Evolutionary conservation across 2,797 vertebrate species (phyloP).

Genomic region (Phoxinus dragarum): DNA sequence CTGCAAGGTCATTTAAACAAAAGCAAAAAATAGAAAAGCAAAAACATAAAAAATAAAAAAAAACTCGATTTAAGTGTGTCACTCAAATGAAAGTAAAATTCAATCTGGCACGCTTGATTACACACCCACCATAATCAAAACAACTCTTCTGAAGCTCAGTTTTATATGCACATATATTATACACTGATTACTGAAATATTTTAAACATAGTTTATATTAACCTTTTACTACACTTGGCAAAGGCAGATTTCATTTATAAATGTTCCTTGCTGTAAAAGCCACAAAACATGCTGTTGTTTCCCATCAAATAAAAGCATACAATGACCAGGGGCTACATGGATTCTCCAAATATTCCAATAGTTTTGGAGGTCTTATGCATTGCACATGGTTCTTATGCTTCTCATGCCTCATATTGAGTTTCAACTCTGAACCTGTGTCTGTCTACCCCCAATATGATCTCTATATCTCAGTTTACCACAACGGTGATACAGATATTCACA

Average conservation of each 20-base stretch:
- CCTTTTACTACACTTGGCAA: neutral
- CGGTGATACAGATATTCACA: neutral
- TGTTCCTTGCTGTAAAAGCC: neutral
- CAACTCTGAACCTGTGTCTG: neutral
- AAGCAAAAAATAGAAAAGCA: neutral
- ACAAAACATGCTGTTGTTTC: neutral
- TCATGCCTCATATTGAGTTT: neutral
- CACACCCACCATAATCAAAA: slow-evolving; percentile 16
- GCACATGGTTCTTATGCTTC: neutral
- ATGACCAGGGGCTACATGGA: neutral
- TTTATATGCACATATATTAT: slow-evolving; percentile 38
- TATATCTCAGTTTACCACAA: neutral
- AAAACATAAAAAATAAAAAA: neutral
- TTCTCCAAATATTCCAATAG: neutral
- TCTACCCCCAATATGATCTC: neutral
- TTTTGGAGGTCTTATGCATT: neutral
- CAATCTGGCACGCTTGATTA: neutral
- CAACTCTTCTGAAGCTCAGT: slow-evolving; percentile 13
- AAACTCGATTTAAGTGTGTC: neutral
- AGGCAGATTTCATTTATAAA: neutral
- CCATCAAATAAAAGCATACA: neutral
- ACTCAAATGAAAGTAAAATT: slow-evolving; percentile 16
- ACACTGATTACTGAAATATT: slow-evolving; percentile 21
- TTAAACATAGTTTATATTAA: neutral
- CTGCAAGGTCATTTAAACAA: slow-evolving; percentile 4